Evolutionary conservation across 2,888 invertebrate species (phyloP).

Genomic region (Eustalomyia histrio): DNA sequence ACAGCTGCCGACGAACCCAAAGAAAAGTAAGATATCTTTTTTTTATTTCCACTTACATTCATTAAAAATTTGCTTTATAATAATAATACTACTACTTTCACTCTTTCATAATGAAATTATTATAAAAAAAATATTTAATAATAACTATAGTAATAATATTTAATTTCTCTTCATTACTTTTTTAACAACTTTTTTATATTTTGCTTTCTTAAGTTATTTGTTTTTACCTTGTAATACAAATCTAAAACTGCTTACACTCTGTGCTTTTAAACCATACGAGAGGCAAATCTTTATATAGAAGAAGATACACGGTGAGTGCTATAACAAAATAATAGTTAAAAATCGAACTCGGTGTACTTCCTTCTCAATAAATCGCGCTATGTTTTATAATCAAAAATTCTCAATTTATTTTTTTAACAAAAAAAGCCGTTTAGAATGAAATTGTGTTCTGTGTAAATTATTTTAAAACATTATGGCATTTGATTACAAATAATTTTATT

Average conservation of each 20-base stretch:
- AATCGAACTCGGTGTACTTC: too few species aligned
- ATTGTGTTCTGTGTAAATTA: not conserved
- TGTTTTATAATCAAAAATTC: too few species aligned
- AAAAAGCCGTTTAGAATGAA: not conserved
- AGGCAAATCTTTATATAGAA: conserved; percentile 46
- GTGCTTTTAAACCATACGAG: conserved; percentile 38
- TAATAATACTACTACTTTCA: not conserved
- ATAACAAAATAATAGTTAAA: not conserved
- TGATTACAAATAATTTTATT: conserved; percentile 29
- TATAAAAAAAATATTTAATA: not conserved
- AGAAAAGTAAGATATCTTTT: conserved; percentile 89
- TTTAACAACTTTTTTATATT: conserved; percentile 13
- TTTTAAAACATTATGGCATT: not conserved
- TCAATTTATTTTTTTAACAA: not conserved
- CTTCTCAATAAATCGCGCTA: too few species aligned
- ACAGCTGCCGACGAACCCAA: conserved; percentile 96
- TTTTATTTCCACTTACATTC: conserved; percentile 7
- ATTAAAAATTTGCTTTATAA: not conserved
- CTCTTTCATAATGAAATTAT: not conserved
- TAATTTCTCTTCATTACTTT: not conserved
- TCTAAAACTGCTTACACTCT: conserved; percentile 31
- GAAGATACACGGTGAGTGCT: conserved; percentile 58
- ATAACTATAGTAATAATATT: not conserved
- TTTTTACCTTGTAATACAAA: conserved; percentile 37
- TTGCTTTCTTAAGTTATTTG: conserved; percentile 21